These are phyloP conservation scores for Eupelmus urozonus DNA, from an alignment of 2,888 invertebrate genomes.

Conservation along the genomic window DNA sequence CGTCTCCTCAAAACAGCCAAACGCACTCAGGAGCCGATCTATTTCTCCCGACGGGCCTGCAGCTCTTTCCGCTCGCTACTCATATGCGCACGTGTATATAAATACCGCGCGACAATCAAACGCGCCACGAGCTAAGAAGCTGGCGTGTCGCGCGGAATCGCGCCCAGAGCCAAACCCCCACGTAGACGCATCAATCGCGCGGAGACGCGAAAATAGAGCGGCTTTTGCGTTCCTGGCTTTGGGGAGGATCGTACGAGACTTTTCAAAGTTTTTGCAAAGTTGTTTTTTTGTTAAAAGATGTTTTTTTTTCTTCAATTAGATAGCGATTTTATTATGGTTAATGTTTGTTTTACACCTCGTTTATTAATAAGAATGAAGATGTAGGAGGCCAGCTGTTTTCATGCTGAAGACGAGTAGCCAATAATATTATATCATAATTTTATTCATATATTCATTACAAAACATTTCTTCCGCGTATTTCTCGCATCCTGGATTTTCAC, in stretches of 20 bases:
- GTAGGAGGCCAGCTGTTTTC: too few species aligned
- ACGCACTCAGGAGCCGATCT: conserved; percentile 1
- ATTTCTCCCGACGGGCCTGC: not conserved
- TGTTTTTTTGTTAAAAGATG: too few species aligned
- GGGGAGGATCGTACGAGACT: too few species aligned
- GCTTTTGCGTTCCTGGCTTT: not conserved
- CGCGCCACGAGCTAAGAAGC: conserved; percentile 19
- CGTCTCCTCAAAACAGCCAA: conserved; percentile 14
- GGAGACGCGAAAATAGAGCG: conserved; percentile 37
- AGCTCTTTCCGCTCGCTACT: not conserved
- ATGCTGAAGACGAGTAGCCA: too few species aligned
- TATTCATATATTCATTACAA: conserved; percentile 24
- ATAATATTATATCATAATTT: not conserved
- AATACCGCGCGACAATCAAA: not conserved
- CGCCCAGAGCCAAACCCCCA: conserved; percentile 44
- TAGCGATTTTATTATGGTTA: too few species aligned
- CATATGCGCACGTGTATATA: too few species aligned
- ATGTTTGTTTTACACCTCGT: not conserved
- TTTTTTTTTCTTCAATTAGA: too few species aligned
- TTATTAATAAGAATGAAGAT: not conserved
- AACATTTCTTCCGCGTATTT: conserved; percentile 8
- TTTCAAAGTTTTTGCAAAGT: too few species aligned
- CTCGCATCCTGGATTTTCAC: conserved; percentile 10
- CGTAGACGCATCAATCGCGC: conserved; percentile 53
- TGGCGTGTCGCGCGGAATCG: conserved; percentile 31